Base-by-base conservation (phyloP, 2,797 vertebrate species). In the Sebastes matsubarae region DNA sequence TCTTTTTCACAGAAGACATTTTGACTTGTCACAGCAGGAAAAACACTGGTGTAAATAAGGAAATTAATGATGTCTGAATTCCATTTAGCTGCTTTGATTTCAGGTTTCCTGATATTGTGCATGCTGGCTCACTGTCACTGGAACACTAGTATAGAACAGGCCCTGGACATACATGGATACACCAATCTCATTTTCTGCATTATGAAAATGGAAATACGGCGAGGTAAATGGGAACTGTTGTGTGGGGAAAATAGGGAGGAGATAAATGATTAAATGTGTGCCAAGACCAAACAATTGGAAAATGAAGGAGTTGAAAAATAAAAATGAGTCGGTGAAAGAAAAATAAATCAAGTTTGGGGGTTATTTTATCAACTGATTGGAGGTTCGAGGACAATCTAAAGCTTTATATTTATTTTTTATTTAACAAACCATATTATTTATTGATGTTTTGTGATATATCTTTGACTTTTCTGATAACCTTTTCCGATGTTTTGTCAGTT, bases 401-500 rank as follows among this genome's bases (percentile, higher is more conserved):
- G 4, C 8, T 27, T 55, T 24, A 22, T 25, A 11, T 36, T 14
- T 77, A 2, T 58, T 65, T 59, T 59, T 52, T 18, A 8, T 58
- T 42, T 14, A 27, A 30, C 8, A 20, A 27, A 77, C 27, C 68
- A 20, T 66, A 42, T 18, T 46, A 64, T 50, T 30, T 29, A 25
- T 34, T 66, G 4, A 60, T 72, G 65, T 20, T 27, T 63, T 68
- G 18, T 50, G 18, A 18, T 29, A 16, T 52, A 27, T 38, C 20
- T 32, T 60, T 59, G n/a, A 30, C 14, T 70, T 24, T 52, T 65
- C 16, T 34, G 38, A 34, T 50, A 29, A 55, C 27, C 4, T 59
- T 72, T 27, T 50, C 4, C 8, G 22, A 4, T 24, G 30, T 77
- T 80, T 70, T 58, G 67, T 67, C 63, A 61, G 36, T 78, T 79